Evolutionary conservation across 2,797 vertebrate species (phyloP).

Genomic region (Typhlichthys subterraneus): DNA sequence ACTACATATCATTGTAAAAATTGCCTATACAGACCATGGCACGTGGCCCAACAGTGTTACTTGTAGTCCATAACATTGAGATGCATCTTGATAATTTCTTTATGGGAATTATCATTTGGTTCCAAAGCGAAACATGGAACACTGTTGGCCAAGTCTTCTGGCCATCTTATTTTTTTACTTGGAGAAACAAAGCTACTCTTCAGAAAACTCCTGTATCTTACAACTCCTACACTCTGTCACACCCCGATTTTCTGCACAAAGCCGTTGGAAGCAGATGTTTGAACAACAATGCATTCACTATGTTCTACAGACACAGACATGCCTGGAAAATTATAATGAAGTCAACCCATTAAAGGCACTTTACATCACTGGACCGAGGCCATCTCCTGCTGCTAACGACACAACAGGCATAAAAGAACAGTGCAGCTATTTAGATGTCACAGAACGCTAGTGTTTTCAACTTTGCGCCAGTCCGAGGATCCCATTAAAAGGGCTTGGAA

Average conservation of each 20-base stretch:
- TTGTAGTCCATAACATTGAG: slow-evolving; percentile 8
- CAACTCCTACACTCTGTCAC: slow-evolving; percentile 60
- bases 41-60: slow-evolving; percentile 30
- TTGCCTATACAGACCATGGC: slow-evolving; percentile 36
- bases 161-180: slow-evolving; percentile 9
- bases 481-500: slow-evolving; percentile 39
- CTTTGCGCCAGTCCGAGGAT: slow-evolving; percentile 42
- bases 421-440: slow-evolving; percentile 54
- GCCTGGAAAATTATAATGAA: slow-evolving; percentile 48
- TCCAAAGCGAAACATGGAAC: slow-evolving; percentile 50
- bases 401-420: slow-evolving; percentile 36
- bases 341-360: slow-evolving; percentile 55
- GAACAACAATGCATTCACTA: slow-evolving; percentile 56
- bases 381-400: slow-evolving; percentile 36
- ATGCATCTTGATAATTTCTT: neutral
- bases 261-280: slow-evolving; percentile 45
- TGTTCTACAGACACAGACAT: slow-evolving; percentile 41
- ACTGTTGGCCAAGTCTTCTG: slow-evolving; percentile 6
- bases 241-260: slow-evolving; percentile 56
- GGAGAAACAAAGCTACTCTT: slow-evolving; percentile 50
- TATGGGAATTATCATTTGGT: neutral
- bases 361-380: slow-evolving; percentile 34
- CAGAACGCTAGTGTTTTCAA: slow-evolving; percentile 54
- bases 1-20: slow-evolving; percentile 46
- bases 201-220: slow-evolving; percentile 33